These are phyloP conservation scores for Hemiprocne comata DNA, from an alignment of 2,113 vertebrate species.

Conservation along the genomic window DNA sequence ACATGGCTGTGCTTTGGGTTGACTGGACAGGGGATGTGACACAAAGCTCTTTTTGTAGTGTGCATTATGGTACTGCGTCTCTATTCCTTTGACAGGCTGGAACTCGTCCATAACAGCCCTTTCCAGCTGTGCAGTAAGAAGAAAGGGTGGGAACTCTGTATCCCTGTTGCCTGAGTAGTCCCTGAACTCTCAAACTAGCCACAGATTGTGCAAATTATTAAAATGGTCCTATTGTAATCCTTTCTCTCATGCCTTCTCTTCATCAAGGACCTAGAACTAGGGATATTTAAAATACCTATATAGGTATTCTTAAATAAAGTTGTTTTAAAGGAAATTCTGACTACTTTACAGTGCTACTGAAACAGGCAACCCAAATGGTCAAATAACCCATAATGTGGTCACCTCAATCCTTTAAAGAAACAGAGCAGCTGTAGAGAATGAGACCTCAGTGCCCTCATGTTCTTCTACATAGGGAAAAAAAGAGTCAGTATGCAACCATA, in stretches of 20 bases:
- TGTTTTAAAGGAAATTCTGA: not conserved
- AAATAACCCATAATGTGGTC: not conserved
- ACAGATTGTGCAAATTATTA: not conserved
- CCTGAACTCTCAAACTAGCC: not conserved
- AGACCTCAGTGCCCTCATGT: not conserved
- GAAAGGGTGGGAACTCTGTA: accelerated
- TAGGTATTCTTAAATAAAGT: not conserved
- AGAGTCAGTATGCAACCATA: not conserved
- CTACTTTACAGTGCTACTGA: not conserved
- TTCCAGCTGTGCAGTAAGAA: not conserved
- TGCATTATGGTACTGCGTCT: not conserved
- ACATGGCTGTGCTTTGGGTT: not conserved
- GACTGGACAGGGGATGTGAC: not conserved
- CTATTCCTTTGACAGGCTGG: not conserved
- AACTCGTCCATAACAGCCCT: not conserved
- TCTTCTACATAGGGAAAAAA: not conserved
- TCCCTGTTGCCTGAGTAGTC: not conserved
- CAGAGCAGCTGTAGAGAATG: not conserved
- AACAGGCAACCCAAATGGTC: not conserved
- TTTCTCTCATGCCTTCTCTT: not conserved
- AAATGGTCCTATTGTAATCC: not conserved
- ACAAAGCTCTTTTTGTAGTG: not conserved
- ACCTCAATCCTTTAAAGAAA: not conserved
- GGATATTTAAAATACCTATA: not conserved
- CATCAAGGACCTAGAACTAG: not conserved